Evolutionary conservation across 2,797 vertebrate genomes (phyloP), one percentile per base, ranked within the genome.

Genomic region (Buphagus erythrorhynchus): DNA sequence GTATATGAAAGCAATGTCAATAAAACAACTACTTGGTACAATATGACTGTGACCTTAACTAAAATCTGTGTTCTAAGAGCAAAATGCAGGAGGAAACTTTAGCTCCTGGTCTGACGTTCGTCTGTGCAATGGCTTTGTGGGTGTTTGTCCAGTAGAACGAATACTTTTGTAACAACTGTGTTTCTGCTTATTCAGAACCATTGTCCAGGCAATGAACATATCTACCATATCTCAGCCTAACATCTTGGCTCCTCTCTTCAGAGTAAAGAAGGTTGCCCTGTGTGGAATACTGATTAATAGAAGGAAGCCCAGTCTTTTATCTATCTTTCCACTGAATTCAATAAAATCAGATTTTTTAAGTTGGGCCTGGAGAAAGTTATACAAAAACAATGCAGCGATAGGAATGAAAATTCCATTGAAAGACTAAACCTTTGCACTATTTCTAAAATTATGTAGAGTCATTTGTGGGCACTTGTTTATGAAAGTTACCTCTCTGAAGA

Each of bases 161-260:
- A 92, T 88, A 89, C 33, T 15, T 85, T 79, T 35, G n/a, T 65
- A 92, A 69, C 83, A 95, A 95, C 45, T 86, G 57, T 15, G 97
- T 95, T 97, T 97, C 97, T 97, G 98, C 97, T 97, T 98, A 97
- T 98, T 96, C 96, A 97, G 95, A 98, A 95, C 93, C 95, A 93
- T 95, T 95, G 91, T 96, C 97, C 97, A 98, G 86, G 80, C 82
- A 89, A 97, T 35, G 40, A 97, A 94, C 69, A 21, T 36, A 52
- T 90, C 91, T 95, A 80, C 75, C 26, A 5, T 9, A 72, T 40
- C 80, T 95, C 90, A 97, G 84, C 84, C 95, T 96, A 97, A 94
- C 83, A 45, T 49, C 71, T 95, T 92, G 91, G 88, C 93, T 97
- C 93, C 95, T 96, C 98, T 98, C 96, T 97, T 98, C 97, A 97